Conservation (phyloP, 1,140 invertebrate species). For the Drosophila equinoxialis region DNA sequence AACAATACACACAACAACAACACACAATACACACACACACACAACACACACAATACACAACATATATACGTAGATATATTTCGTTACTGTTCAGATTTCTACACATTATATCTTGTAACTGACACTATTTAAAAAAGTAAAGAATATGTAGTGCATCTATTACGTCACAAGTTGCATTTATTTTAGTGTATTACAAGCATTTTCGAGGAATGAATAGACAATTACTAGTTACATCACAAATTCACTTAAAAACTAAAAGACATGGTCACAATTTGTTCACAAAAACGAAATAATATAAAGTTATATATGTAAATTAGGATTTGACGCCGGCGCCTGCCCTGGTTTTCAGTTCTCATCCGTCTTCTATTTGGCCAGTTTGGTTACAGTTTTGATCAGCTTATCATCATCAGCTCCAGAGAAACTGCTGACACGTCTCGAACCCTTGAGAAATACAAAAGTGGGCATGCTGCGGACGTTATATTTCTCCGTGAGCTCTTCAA, state of each 20-base stretch:
- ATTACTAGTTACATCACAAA: constrained; percentile 7
- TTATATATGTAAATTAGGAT: neutral
- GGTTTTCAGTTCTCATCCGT: neutral
- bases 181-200: constrained; percentile 1
- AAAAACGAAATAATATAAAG: neutral
- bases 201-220: neutral
- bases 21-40: no score
- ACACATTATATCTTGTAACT: no score
- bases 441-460: constrained; percentile 56
- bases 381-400: constrained; percentile 46
- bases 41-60: no score
- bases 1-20: no score
- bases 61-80: no score
- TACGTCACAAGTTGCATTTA: neutral
- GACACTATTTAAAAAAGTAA: no score
- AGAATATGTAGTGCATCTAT: no score
- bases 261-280: constrained; percentile 6
- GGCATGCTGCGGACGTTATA: constrained; percentile 58
- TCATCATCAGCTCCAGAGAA: constrained; percentile 57
- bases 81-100: no score
- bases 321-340: constrained; percentile 6
- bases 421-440: constrained; percentile 27
- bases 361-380: constrained; percentile 43
- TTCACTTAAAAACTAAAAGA: neutral
- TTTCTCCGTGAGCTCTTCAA: constrained; percentile 37